Base-by-base conservation (phyloP, 2,888 invertebrate species). In the Nomada hirtipes region DNA sequence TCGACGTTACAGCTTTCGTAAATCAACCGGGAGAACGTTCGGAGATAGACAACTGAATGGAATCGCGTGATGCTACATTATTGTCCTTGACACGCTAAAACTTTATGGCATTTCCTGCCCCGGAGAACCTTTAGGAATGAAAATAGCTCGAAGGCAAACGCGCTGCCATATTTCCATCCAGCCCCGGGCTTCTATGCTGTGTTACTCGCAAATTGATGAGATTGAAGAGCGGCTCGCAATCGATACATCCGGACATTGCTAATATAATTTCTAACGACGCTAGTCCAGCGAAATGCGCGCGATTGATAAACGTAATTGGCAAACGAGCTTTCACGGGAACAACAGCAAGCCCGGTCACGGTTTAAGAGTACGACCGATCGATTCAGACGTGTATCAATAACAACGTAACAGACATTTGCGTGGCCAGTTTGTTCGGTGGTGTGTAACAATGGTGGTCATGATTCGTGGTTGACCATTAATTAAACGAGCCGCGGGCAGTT, bases 401-500 rank as follows among this genome's bases (percentile, higher is more conserved):
- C 70, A 74, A 61, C 72, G 70, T 72, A 77, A 83, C 79, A 65
- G 67, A 76, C 68, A 79, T 84, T 82, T 71, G 80, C 79, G 68
- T 50, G 67, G 52, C 59, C 84, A 73, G 86, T 78, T 79, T 86
- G 85, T 86, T 79, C 81, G 84, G 83, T 83, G 83, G 78, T 79
- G 85, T 82, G 85, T 87, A 88, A 87, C 86, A 89, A 84, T 82
- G 85, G 83, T 76, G 82, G 84, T 80, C 89, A 84, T 88, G 89
- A 90, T 88, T 89, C 89, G 88, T 83, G 86, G 85, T 69, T 70
- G 86, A 73, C 87, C 88, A 89, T 90, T 90, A 90, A 90, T 90
- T 90, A 90, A 90, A 87, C 88, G 80, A 81, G 88, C 87, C 86
- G 84, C 88, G 88, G 85, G 83, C 86, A 88, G 89, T 90, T 90